Evolutionary conservation across 2,113 vertebrate species (phyloP), one percentile per base, ranked within the genome.

Genomic region (Lethenteron reissneri): DNA sequence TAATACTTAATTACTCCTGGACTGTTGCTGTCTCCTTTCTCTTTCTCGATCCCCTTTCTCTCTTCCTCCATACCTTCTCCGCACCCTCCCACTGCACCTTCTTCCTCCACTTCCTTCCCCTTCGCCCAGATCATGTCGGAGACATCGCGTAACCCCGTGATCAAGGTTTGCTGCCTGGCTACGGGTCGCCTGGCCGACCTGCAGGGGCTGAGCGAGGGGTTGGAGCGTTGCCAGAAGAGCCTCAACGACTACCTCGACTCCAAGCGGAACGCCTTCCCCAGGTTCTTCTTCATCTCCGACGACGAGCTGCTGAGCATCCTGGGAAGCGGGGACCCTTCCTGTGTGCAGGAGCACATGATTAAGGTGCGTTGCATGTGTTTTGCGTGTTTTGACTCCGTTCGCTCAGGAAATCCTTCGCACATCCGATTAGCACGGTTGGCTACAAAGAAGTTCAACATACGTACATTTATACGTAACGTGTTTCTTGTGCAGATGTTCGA

Each of bases 211-310:
- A 87, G 87, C 0, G 78, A 85, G 0, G 85, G 85, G 56, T 80
- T 99, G 19, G 91, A 96, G 77, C 86, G 81, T 62, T 92, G 90
- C 77, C 94, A 97, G 84, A 99, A 99, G 78, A 89, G 89, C 76
- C 79, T 99, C 10, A 96, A 87, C 3, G 85, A 92, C 76, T 95
- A 99, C 79, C 77, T 99, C 75, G 88, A 97, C 74, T 87, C 88
- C 57, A 99, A 96, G 72, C 75, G 91, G 56, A 94, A 94, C 1
- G 87, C 86, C 19, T 99, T 96, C 76, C 92, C 94, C 0, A 81
- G 94, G 4, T 97, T 99, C 79, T 97, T 96, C 81, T 97, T 99
- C 78, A 89, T 97, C 73, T 99, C 94, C 0, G 91, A 99, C 2
- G 92, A 97, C 0, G 94, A 99, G 74, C 81, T 99, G 75, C 89